Base-by-base conservation (phyloP, 2,797 vertebrate species). In the Cygnus olor region DNA sequence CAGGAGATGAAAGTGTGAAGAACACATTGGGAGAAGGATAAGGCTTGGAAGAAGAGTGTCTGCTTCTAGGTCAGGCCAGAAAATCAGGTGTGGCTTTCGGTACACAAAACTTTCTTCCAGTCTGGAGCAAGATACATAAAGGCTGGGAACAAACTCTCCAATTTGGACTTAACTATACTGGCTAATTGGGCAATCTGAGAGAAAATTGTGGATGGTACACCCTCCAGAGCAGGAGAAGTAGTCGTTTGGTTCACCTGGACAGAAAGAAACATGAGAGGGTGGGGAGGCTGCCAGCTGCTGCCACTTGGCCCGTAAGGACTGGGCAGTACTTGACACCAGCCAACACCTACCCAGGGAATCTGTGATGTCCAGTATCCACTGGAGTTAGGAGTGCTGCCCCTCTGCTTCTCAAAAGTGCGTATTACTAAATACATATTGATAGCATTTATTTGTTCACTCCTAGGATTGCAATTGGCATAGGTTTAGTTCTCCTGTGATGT, bases 81-180 rank as follows among this genome's bases (percentile, higher is more conserved):
- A 93, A 76, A 69, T 57, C 19, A 40, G 6, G 16, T 69, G 58
- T 40, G 40, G 4, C 3, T 44, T 85, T 89, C 84, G 27, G 44
- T 47, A 51, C 25, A 54, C 32, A 25, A 19, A 49, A 53, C 2
- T 53, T 63, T 32, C 14, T 56, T 56, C 38, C 25, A 7, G 7
- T 69, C 58, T 44, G 36, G 24, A 71, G 40, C 22, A 64, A 85
- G 69, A 5, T 51, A 28, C 42, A 14, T 38, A 71, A 70, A 80
- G 18, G 1, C 56, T 91, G 32, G 54, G 16, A 82, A 28, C 22
- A 53, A 9, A 30, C 6, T 34, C 40, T 77, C 8, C 21, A 24
- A 36, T 38, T 22, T 22, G 5, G 5, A 14, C 40, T 68, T 72
- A 53, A 10, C 21, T 45, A 14, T 0, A 0, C 27, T 44, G 17